Conservation (phyloP, 2,113 vertebrate genomes). For the Electrona antarctica region DNA sequence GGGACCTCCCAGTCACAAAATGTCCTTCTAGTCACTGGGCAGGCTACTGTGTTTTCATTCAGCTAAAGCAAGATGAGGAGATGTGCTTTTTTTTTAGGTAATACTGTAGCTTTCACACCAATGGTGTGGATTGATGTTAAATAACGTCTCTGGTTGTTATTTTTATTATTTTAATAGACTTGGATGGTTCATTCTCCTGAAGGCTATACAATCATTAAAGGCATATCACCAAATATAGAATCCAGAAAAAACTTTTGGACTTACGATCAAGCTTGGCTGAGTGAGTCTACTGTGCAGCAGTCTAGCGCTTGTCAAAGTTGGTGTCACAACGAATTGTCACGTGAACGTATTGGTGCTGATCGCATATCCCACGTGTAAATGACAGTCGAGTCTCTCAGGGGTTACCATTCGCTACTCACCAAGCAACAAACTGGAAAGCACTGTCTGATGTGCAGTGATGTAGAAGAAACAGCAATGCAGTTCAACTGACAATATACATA, state of each 20-base stretch:
- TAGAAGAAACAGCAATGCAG: no score
- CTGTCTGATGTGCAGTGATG: neutral
- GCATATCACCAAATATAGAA: neutral
- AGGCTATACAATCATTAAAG: neutral
- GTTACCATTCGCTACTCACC: neutral
- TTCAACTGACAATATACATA: no score
- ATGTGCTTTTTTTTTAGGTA: constrained; percentile 1
- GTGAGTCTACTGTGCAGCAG: neutral
- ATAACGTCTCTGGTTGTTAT: neutral
- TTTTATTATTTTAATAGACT: neutral
- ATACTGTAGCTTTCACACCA: constrained; percentile 2
- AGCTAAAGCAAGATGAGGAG: constrained; percentile 2
- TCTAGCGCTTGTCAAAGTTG: neutral
- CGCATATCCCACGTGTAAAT: neutral
- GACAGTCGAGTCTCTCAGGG: neutral
- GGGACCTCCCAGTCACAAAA: no score
- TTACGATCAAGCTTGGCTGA: neutral
- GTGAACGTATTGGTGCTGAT: neutral
- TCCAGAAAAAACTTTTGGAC: neutral
- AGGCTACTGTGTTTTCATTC: no score
- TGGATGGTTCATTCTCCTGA: neutral
- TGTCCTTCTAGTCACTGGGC: no score
- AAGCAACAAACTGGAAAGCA: neutral
- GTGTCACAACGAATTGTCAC: constrained; percentile 6
- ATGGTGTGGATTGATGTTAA: neutral